Evolutionary conservation across 2,888 invertebrate genomes (phyloP).

Genomic region (Stenichneumon culpator): DNA sequence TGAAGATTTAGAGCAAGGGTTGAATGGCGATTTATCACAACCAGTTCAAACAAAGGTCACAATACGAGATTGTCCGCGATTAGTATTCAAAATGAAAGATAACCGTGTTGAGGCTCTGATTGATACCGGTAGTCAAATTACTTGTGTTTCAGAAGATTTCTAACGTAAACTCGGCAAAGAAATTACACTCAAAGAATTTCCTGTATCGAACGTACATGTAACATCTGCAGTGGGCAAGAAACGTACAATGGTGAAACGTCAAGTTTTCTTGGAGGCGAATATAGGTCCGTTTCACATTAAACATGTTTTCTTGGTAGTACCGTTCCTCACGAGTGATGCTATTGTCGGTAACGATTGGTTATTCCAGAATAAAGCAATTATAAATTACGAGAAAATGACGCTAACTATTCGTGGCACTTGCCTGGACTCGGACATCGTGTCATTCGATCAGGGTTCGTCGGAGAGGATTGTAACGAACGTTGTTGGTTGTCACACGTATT

Average conservation of each 20-base stretch:
- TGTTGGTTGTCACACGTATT: neutral
- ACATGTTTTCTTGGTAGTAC: constrained; percentile 34
- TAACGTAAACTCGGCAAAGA: constrained; percentile 65
- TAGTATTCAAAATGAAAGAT: constrained; percentile 29
- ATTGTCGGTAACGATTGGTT: constrained; percentile 69
- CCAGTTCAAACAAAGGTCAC: neutral
- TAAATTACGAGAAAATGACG: constrained; percentile 48
- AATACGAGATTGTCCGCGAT: constrained; percentile 13
- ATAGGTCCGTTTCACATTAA: neutral
- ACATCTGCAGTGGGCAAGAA: constrained; percentile 56
- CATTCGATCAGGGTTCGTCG: constrained; percentile 40
- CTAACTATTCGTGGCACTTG: constrained; percentile 38
- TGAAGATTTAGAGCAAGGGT: constrained; percentile 22
- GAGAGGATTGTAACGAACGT: constrained; percentile 60
- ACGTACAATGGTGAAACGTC: constrained; percentile 57
- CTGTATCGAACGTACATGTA: constrained; percentile 53
- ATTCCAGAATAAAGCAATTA: constrained; percentile 42
- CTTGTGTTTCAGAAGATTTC: constrained; percentile 69
- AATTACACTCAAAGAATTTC: constrained; percentile 53
- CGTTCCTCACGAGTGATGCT: constrained; percentile 54
- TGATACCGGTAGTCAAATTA: constrained; percentile 44
- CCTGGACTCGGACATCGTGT: constrained; percentile 19
- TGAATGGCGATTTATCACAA: constrained; percentile 14
- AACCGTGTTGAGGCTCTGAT: constrained; percentile 25
- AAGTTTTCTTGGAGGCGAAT: constrained; percentile 66